Base-by-base conservation (phyloP, 2,113 vertebrate species). In the Vicugna pacos region DNA sequence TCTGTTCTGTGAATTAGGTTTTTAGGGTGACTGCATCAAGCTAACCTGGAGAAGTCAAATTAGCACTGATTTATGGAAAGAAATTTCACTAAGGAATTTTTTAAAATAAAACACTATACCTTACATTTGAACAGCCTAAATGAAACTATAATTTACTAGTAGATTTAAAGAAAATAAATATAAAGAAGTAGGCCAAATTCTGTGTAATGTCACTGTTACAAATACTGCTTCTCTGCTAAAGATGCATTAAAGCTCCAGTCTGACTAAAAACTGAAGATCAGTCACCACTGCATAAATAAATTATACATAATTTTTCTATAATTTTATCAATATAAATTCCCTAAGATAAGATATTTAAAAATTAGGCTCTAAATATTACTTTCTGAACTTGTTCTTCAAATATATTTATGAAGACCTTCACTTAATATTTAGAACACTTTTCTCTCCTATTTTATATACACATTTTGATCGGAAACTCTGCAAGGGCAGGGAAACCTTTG, bases 141-240 rank as follows among this genome's bases (percentile, higher is more conserved):
- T 93, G 52, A 91, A 87, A 79, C 64, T 42, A 77, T 56, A 76
- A 85, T 65, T 97, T 67, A 73, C 3, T 32, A 89, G 26, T 35
- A 76, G 15, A 85, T 52, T 94, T 54, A 88, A 92, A 28, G 50
- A 85, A 94, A 93, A 86, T 77, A 87, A 93, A 91, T 72, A 20
- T n/a, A 76, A 85, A 19, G 8, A 91, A 83, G 87, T 86, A 80
- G 58, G 35, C 26, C 24, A 77, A 28, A 67, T 3, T 38, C 12
- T 79, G 9, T 4, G 76, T 28, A 87, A 80, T 92, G 14, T 38
- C 60, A 91, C n/a, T 69, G 16, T 87, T 95, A 84, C 6, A 89
- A 38, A 75, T n/a, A 89, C 20, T 76, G 32, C 26, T 81, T 96
- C 58, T 82, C 28, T 26, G 24, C 6, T 30, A 76, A 84, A 48